These are phyloP conservation scores for Falco naumanni DNA, from an alignment of 2,797 vertebrate species.

Conservation along the genomic window DNA sequence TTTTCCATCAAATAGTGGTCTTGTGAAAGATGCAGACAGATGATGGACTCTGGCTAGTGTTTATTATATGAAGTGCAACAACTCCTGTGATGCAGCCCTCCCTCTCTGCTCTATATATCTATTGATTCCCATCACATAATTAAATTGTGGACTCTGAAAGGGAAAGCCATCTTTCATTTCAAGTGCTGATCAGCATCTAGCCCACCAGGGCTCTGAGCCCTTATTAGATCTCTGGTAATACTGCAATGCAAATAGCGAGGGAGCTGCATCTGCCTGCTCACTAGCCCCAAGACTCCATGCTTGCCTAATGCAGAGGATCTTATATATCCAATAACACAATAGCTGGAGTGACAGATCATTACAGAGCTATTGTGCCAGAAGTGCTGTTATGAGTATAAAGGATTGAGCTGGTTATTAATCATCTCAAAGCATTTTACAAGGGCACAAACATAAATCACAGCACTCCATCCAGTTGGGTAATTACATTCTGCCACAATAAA, in stretches of 20 bases:
- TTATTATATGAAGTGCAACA: conserved; percentile 17
- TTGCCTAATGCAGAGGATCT: conserved; percentile 13
- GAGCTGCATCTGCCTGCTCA: background rate
- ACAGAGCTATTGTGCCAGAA: conserved; percentile 21
- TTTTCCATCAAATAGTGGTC: background rate
- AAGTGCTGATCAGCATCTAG: background rate
- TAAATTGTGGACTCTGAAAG: conserved; percentile 53
- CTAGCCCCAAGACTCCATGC: background rate
- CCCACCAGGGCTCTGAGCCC: conserved; percentile 6
- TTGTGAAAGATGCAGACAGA: background rate
- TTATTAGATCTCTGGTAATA: background rate
- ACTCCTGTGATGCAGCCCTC: background rate
- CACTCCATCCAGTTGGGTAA: conserved; percentile 3
- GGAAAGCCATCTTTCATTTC: conserved; percentile 45
- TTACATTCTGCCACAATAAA: conserved; percentile 45
- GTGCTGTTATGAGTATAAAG: conserved; percentile 45
- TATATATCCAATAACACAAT: background rate
- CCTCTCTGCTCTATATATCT: background rate
- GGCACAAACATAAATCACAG: conserved; percentile 28
- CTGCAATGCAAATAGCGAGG: conserved; percentile 12
- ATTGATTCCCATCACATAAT: conserved; percentile 48
- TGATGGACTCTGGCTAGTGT: background rate
- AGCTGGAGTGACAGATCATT: conserved; percentile 9
- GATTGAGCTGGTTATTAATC: conserved; percentile 49
- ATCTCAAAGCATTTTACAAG: background rate